phyloP scores from a whole-genome alignment of 2,113 vertebrate genomes.

The Sylvia atricapilla region DNA sequence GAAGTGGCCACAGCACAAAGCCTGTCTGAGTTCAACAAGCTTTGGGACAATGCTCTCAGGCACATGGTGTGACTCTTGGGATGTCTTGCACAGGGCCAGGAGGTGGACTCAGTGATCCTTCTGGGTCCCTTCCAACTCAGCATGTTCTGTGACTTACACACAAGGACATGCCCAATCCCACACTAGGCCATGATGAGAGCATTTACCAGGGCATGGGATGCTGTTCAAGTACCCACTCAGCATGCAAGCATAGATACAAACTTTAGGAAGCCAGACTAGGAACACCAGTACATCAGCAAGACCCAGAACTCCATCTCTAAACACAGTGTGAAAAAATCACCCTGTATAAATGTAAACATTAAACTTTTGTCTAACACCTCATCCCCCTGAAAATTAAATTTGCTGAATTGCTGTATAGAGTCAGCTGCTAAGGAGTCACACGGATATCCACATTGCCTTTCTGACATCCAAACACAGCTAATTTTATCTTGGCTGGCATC shows the following conservation, averaged over 20 bases:
- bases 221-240: not conserved
- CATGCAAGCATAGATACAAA: not conserved
- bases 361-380: not conserved
- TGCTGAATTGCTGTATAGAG: not conserved
- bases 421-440: rapidly evolving
- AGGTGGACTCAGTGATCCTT: not conserved
- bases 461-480: not conserved
- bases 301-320: not conserved
- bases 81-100: not conserved
- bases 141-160: not conserved
- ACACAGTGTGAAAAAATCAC: not conserved
- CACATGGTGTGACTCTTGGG: no score
- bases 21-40: not conserved
- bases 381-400: not conserved
- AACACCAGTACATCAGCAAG: not conserved
- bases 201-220: not conserved
- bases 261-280: not conserved
- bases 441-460: not conserved
- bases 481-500: not conserved
- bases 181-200: rapidly evolving
- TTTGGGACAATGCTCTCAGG: not conserved
- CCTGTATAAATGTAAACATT: not conserved
- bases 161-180: not conserved
- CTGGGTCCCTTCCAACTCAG: not conserved
- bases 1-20: not conserved